phyloP scores from a whole-genome alignment of 1,140 invertebrate genomes.

The Andricus grossulariae region DNA sequence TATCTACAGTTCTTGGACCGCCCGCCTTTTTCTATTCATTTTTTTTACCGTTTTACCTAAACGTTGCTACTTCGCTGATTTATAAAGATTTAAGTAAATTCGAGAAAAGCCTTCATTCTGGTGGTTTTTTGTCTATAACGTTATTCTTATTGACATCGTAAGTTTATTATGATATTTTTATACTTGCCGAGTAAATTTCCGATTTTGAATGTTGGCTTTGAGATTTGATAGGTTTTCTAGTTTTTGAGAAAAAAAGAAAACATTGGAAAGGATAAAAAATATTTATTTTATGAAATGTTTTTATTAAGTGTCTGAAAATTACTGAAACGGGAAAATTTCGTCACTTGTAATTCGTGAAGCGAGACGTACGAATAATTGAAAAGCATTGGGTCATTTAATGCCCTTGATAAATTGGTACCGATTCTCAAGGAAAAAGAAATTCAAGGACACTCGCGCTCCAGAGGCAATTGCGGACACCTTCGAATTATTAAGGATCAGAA shows the following conservation, averaged over 20 bases:
- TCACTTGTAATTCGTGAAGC: constrained; percentile 13
- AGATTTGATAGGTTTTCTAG: too few relatives aligned
- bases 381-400: background rate
- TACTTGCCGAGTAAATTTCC: too few relatives aligned
- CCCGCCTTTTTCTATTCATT: constrained; percentile 37
- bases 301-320: too few relatives aligned
- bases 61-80: constrained; percentile 33
- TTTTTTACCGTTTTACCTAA: constrained; percentile 35
- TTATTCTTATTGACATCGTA: too few relatives aligned
- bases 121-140: too few relatives aligned
- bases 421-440: background rate
- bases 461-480: too few relatives aligned
- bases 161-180: too few relatives aligned
- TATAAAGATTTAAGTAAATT: constrained; percentile 23
- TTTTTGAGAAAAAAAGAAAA: too few relatives aligned
- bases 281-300: constrained; percentile 37
- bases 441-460: background rate
- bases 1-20: constrained; percentile 57
- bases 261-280: too few relatives aligned
- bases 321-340: too few relatives aligned
- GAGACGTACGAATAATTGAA: constrained; percentile 37
- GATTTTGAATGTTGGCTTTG: too few relatives aligned
- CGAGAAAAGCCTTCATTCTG: constrained; percentile 21
- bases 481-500: too few relatives aligned
- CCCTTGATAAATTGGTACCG: background rate